Evolutionary conservation across 2,888 invertebrate species (phyloP), one percentile per base, ranked within the genome.

Genomic region (Spilosoma lubricipeda): DNA sequence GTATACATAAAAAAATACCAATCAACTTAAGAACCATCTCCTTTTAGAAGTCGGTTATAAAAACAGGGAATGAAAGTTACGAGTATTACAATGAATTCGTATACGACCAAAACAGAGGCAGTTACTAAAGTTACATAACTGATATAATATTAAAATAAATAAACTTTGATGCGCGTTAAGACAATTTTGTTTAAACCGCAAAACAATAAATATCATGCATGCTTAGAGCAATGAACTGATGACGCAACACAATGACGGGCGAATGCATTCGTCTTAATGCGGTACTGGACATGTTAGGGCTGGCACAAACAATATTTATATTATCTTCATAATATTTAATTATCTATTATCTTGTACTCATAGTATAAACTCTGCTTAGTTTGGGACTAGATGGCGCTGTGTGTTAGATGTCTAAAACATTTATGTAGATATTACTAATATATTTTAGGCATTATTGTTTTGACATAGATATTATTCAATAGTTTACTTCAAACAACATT

Each of bases 201-300:
- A 75, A 69, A 80, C 75, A 77, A 72, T 83, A 75, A 84, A 74
- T 77, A 78, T 77, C 67, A 67, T 63, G 67, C 72, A 68, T 72
- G 69, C 56, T 42, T 27, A 42, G 72, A 74, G 74, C 75, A 78
- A 76, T 71, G 78, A 74, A 78, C 69, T 36, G 30, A 52, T 84
- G 78, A 77, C 73, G 82, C 74, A 84, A 84, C n/a, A 59, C 72
- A 72, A 42, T 70, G 71, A 69, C 71, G 73, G 75, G 74, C 78
- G 75, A 83, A 80, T 84, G 85, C 80, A 83, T 67, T 74, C 67
- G 76, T 75, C 30, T 74, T 74, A 77, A 71, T 59, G 56, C 65
- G 71, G 74, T 78, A 73, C 69, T 73, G 3, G 11, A 15, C 45
- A 7, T 5, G 27, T 23, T 75, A 82, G 80, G 82, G 82, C 59